phyloP scores from a whole-genome alignment of 2,113 vertebrate species.

The Actenoides lindsayi region DNA sequence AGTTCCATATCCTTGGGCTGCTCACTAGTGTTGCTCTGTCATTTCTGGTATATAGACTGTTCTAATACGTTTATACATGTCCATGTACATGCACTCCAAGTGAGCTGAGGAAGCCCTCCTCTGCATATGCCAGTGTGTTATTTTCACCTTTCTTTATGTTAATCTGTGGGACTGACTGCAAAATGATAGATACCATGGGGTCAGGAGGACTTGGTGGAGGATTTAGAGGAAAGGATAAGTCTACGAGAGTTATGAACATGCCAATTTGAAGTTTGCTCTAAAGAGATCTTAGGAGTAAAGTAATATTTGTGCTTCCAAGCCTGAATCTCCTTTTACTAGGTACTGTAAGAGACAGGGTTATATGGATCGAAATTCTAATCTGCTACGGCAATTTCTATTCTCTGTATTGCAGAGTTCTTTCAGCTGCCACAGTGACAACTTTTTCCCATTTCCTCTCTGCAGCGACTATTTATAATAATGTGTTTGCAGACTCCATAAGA shows the following conservation, averaged over 20 bases:
- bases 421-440: not conserved
- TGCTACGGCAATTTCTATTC: not conserved
- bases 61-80: not conserved
- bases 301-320: not conserved
- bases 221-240: not conserved
- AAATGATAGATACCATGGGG: rapidly evolving
- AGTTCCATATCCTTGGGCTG: not conserved
- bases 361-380: not conserved
- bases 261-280: not conserved
- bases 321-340: not conserved
- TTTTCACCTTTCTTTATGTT: not conserved
- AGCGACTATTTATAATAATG: not conserved
- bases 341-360: not conserved
- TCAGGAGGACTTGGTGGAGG: not conserved
- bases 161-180: not conserved
- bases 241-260: not conserved
- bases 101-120: not conserved
- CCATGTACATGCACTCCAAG: rapidly evolving
- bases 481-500: not conserved
- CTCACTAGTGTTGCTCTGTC: not conserved
- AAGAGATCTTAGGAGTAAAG: not conserved
- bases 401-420: not conserved
- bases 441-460: not conserved
- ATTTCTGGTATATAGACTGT: not conserved
- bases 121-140: not conserved